Evolutionary conservation across 2,797 vertebrate species (phyloP).

Genomic region (Syndactyla subalaris): DNA sequence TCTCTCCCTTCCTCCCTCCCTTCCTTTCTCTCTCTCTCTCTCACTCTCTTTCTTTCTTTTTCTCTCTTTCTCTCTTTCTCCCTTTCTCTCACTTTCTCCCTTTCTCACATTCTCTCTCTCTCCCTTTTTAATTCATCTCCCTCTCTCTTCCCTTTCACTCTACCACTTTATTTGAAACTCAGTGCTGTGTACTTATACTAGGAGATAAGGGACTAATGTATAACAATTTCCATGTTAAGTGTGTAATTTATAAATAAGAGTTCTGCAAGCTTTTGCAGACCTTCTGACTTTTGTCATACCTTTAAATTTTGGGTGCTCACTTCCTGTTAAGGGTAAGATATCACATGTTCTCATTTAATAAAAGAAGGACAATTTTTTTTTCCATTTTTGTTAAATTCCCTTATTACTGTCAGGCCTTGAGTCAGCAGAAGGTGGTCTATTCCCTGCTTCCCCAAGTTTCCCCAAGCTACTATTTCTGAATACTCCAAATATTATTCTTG

Average conservation of each 20-base stretch:
- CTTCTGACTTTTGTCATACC: background rate
- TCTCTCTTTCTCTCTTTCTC: too few relatives aligned
- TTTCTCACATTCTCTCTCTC: background rate
- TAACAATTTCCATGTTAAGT: background rate
- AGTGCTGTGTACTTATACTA: too few relatives aligned
- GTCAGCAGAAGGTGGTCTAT: background rate
- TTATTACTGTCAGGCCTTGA: background rate
- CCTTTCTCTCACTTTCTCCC: background rate
- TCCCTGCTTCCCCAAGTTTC: background rate
- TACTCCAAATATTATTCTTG: background rate
- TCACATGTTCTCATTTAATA: background rate
- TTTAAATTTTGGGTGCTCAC: background rate
- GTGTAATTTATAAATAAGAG: background rate
- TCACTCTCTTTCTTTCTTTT: too few relatives aligned
- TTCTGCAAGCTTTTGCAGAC: background rate
- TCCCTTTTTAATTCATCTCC: background rate
- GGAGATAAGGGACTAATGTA: background rate
- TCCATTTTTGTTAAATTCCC: background rate
- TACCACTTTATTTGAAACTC: background rate
- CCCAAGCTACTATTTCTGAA: background rate
- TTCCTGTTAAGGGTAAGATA: background rate
- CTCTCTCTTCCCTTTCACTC: background rate
- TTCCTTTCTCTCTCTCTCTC: too few relatives aligned
- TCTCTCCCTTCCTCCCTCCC: background rate
- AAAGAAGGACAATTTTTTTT: rapidly evolving